These are phyloP conservation scores for Diplodus sargus DNA, from an alignment of 2,797 vertebrate genomes.

Conservation along the genomic window DNA sequence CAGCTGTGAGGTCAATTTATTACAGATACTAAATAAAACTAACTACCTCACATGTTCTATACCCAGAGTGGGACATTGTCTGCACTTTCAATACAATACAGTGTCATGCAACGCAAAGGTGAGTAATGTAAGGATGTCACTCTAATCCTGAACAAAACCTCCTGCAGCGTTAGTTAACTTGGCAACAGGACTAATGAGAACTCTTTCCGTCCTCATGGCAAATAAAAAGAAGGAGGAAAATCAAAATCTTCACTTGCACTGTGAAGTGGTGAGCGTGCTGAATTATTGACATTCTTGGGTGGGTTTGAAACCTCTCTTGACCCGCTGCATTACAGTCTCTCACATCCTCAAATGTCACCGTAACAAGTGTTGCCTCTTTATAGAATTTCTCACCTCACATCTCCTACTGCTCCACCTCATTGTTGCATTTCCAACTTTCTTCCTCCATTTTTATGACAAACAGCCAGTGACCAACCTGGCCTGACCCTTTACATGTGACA, in stretches of 20 bases:
- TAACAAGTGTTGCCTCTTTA: background rate
- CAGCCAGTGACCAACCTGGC: background rate
- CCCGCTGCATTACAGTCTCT: background rate
- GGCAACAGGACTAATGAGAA: background rate
- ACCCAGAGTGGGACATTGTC: background rate
- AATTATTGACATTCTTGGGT: background rate
- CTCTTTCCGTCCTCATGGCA: background rate
- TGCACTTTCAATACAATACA: background rate
- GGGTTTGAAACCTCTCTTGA: background rate
- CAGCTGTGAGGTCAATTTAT: background rate
- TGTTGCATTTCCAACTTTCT: no score
- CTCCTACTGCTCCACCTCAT: background rate
- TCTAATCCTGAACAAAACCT: background rate
- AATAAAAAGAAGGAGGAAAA: background rate
- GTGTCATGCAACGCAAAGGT: background rate
- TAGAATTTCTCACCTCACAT: background rate
- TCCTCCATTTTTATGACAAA: background rate
- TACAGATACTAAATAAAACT: background rate
- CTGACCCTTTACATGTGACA: background rate
- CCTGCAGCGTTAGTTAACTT: background rate
- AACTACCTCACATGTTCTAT: background rate
- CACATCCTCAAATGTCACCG: background rate
- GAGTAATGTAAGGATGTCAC: background rate
- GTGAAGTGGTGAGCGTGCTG: background rate
- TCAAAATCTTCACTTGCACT: background rate